These are phyloP conservation scores for Epizoanthus stellaris DNA, from an alignment of 92 coral and sea anemone species.

Conservation along the genomic window DNA sequence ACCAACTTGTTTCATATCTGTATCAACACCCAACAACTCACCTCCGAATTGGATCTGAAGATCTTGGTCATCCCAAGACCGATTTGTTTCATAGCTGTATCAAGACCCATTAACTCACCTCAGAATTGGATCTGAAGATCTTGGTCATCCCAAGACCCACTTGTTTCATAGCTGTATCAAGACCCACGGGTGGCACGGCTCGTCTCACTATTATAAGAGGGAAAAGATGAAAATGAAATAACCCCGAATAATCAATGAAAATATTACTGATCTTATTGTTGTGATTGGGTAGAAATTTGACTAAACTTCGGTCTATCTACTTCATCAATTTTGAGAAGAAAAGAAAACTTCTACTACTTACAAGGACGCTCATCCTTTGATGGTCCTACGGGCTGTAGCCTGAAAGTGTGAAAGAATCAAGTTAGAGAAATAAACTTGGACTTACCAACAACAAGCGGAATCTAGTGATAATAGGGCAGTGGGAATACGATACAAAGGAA, in stretches of 20 bases:
- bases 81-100: not conserved
- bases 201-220: conserved; percentile 61
- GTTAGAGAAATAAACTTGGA: not conserved
- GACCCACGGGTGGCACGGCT: conserved; percentile 86
- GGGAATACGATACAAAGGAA: too few relatives aligned
- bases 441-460: too few relatives aligned
- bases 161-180: conserved; percentile 96
- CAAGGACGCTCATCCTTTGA: not conserved
- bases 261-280: too few relatives aligned
- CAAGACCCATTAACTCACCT: conserved; percentile 58
- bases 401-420: not conserved
- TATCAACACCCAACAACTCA: conserved; percentile 20
- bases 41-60: conserved; percentile 89
- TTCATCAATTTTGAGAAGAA: too few relatives aligned
- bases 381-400: conserved; percentile 12
- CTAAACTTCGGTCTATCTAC: too few relatives aligned
- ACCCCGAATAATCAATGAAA: too few relatives aligned
- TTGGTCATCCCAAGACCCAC: conserved; percentile 84
- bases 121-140: conserved; percentile 95
- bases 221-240: too few relatives aligned
- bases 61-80: conserved; percentile 20
- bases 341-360: not conserved
- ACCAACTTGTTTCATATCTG: not conserved
- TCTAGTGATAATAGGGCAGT: too few relatives aligned
- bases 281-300: too few relatives aligned